Evolutionary conservation across 92 coral and sea anemone species (phyloP), one percentile per base, ranked within the genome.

Genomic region (Micromussa lordhowensis): DNA sequence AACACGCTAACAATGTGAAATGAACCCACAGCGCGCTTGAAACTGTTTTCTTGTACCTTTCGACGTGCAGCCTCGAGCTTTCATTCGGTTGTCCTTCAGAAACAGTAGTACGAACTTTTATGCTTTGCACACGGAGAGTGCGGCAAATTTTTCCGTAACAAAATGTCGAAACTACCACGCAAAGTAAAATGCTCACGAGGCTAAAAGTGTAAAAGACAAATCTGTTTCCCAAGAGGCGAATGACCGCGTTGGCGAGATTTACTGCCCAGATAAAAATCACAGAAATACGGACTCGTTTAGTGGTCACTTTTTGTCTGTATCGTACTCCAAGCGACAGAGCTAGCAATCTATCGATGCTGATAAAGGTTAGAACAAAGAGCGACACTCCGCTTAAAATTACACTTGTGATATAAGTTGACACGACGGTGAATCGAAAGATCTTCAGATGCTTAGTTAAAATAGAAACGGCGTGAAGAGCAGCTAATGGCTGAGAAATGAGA

Each of bases 1-100:
- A 71, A 71, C 76, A 71, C 40, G 24, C 44, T 35, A 71, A 10
- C 44, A 71, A 35, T 32, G 76, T 71, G 3, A 71, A 71, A 22
- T 71, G 76, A 71, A 71, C 76, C 76, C 76, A 71, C 34, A 71
- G 76, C 48, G 76, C 76, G 76, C 76, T 71, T 19, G 76, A 71
- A 31, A 71, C 76, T 32, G 76, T 71, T 22, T 71, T 71, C 76
- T 71, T 71, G 76, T 34, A 71, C 26, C 49, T n/a, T 18, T 18
- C 76, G 0, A 71, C 35, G 48, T 71, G 30, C 11, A 71, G 9
- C 18, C 13, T n/a, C 32, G 48, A 35, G 76, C 44, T 71, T 71
- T 32, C 44, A 34, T 71, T 71, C 17, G 22, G 9, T 13, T 31
- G 11, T 34, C 76, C 48, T 14, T 71, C 48, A 35, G 40, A 31